Evolutionary conservation across 2,113 vertebrate genomes (phyloP).

Genomic region (Oreochromis aureus): DNA sequence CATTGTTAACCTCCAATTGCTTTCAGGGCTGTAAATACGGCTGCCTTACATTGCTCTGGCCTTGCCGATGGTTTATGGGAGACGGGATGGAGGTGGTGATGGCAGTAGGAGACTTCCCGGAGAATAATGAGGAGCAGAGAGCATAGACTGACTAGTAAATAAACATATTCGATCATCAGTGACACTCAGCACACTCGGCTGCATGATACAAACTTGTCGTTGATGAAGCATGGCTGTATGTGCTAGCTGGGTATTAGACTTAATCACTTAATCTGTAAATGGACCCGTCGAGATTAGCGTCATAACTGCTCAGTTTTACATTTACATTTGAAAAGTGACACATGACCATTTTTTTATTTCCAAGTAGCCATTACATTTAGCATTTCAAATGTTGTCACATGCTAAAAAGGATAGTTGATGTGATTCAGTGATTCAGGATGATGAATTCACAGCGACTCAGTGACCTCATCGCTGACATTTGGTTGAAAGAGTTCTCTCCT

Average conservation of each 20-base stretch:
- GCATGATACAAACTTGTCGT: neutral
- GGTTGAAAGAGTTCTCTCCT: slow-evolving; percentile 3
- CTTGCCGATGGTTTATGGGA: slow-evolving; percentile 66
- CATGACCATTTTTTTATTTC: neutral
- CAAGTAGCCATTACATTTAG: neutral
- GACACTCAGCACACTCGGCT: neutral
- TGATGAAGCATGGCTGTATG: neutral
- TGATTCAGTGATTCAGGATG: neutral
- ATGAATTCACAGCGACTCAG: neutral
- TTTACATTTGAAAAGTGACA: neutral
- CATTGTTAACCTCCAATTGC: slow-evolving; percentile 71
- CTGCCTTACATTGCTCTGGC: slow-evolving; percentile 31
- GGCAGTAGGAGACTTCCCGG: slow-evolving; percentile 1
- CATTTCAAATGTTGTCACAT: neutral
- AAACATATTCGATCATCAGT: slow-evolving; percentile 41
- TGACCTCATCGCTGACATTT: slow-evolving; percentile 25
- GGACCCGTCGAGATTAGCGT: neutral
- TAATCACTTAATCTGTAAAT: slow-evolving; percentile 26
- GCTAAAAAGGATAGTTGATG: neutral
- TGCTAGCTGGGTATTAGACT: neutral
- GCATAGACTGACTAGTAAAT: slow-evolving; percentile 53
- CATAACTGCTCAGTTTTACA: neutral
- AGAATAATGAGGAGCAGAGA: slow-evolving; percentile 41
- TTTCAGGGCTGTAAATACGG: slow-evolving; percentile 68
- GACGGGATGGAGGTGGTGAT: slow-evolving; percentile 7